These are phyloP conservation scores for Pipistrellus kuhlii DNA, from an alignment of 2,797 vertebrate species.

Conservation along the genomic window DNA sequence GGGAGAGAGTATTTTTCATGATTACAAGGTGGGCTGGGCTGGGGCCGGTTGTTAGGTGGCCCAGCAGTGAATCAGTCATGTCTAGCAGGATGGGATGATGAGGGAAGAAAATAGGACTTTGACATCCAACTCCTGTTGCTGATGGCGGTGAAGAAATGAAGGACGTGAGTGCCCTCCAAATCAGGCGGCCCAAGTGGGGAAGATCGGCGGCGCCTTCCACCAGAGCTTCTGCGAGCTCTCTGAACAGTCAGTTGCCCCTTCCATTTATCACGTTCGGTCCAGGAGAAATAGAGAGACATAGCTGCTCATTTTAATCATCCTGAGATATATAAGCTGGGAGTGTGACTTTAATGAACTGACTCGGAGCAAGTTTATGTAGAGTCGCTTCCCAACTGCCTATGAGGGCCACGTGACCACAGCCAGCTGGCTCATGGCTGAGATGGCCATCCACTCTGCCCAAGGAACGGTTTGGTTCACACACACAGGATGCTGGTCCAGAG, in stretches of 20 bases:
- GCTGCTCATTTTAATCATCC: conserved; percentile 50
- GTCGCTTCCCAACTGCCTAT: neutral
- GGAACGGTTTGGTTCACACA: neutral
- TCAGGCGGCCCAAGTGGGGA: neutral
- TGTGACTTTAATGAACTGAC: conserved; percentile 58
- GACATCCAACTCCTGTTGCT: conserved; percentile 59
- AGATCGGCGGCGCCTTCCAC: conserved; percentile 78
- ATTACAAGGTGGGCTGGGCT: conserved; percentile 46
- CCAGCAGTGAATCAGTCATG: conserved; percentile 54
- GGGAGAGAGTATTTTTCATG: conserved; percentile 59
- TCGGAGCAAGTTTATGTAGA: conserved; percentile 35
- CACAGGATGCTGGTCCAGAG: neutral
- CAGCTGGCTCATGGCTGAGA: neutral
- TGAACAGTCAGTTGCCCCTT: neutral
- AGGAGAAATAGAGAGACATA: neutral
- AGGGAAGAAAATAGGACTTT: conserved; percentile 64
- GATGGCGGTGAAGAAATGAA: conserved; percentile 84
- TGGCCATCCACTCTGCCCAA: neutral
- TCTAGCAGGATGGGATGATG: conserved; percentile 27
- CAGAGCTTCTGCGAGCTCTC: conserved; percentile 26
- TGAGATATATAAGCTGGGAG: neutral
- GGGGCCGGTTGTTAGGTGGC: conserved; percentile 39
- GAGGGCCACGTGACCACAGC: neutral
- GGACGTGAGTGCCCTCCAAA: conserved; percentile 45
- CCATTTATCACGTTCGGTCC: conserved; percentile 4